Conservation (phyloP, 2,888 invertebrate genomes). For the Athalia cordata region DNA sequence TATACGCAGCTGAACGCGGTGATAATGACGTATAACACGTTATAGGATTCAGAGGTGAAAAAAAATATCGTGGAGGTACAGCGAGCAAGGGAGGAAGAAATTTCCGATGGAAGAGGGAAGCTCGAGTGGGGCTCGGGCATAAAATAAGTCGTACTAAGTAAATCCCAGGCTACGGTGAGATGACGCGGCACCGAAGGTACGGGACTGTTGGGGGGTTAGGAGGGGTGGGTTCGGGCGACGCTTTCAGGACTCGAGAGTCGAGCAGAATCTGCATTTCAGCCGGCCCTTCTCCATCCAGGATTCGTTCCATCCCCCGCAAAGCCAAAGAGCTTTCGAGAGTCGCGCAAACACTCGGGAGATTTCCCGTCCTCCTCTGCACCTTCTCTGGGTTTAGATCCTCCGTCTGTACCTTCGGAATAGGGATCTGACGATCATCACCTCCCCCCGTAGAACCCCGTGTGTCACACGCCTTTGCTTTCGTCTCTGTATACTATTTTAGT, state of each 20-base stretch:
- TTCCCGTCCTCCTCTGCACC: slow-evolving; percentile 40
- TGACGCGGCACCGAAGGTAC: slow-evolving; percentile 48
- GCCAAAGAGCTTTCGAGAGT: slow-evolving; percentile 70
- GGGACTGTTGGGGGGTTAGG: slow-evolving; percentile 50
- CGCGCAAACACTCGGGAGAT: slow-evolving; percentile 69
- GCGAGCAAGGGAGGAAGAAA: slow-evolving; percentile 35
- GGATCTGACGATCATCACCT: not conserved
- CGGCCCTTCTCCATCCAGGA: slow-evolving; percentile 67
- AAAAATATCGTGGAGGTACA: not conserved
- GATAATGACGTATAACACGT: no score
- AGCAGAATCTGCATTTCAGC: slow-evolving; percentile 74
- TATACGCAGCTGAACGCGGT: no score
- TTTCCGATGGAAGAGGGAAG: slow-evolving; percentile 43
- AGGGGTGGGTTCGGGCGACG: slow-evolving; percentile 54
- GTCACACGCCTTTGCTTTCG: slow-evolving; percentile 64
- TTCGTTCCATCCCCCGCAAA: slow-evolving; percentile 56
- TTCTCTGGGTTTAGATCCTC: slow-evolving; percentile 35
- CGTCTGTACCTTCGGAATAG: not conserved
- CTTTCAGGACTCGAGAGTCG: slow-evolving; percentile 67
- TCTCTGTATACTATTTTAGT: slow-evolving; percentile 53
- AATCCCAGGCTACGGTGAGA: slow-evolving; percentile 52
- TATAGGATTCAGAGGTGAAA: not conserved
- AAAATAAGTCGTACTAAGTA: slow-evolving; percentile 50
- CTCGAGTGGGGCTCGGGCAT: slow-evolving; percentile 45
- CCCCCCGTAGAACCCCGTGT: slow-evolving; percentile 40